Conservation (phyloP, 1,140 invertebrate genomes). For the Nasonia giraulti region DNA sequence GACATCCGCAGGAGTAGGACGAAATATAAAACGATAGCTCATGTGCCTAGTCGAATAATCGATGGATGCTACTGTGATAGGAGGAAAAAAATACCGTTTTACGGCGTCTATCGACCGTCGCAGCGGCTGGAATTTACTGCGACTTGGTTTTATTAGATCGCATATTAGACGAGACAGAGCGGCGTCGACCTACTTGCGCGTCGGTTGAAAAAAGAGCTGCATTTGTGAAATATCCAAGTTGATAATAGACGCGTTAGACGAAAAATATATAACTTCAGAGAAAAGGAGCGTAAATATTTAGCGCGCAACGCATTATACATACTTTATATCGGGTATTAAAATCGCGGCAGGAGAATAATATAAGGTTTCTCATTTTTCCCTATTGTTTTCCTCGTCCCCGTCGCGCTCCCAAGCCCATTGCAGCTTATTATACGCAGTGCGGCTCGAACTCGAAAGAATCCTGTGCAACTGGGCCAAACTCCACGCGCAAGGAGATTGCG, state of each 20-base stretch:
- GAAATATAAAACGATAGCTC: no score
- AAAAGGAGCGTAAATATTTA: no score
- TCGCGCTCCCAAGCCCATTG: background rate
- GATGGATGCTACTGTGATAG: background rate
- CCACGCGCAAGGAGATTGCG: background rate
- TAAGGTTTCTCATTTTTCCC: background rate
- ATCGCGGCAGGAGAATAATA: background rate
- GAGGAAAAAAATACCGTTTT: background rate
- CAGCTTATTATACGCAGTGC: background rate
- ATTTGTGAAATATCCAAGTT: no score
- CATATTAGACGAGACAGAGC: background rate
- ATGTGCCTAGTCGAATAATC: conserved; percentile 8
- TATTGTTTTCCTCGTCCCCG: background rate
- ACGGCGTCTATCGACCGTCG: background rate
- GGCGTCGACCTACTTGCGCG: no score
- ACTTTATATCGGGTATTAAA: conserved; percentile 42
- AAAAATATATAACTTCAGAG: no score
- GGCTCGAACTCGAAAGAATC: background rate
- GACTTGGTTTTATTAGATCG: background rate
- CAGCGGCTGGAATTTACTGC: background rate
- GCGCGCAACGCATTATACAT: no score
- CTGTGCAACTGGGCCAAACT: background rate
- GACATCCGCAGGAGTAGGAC: no score
- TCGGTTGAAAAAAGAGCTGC: no score
- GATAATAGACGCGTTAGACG: no score